Evolutionary conservation across 2,113 vertebrate genomes (phyloP).

Genomic region (Lepus americanus): DNA sequence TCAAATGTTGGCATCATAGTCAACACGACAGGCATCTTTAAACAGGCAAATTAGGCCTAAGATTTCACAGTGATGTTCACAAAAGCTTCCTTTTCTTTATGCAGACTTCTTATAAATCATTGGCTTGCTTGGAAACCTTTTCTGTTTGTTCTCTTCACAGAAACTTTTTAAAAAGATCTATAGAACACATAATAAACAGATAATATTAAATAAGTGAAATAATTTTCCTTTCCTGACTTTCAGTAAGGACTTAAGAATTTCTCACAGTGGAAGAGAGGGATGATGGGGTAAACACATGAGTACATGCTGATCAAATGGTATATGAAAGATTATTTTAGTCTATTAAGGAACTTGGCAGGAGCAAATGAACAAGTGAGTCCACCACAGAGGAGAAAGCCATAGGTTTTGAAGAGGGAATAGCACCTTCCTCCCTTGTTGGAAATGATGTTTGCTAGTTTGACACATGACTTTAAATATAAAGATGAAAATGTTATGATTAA

Average conservation of each 20-base stretch:
- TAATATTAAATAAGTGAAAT: conserved; percentile 39
- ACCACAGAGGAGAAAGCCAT: neutral
- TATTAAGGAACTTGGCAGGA: neutral
- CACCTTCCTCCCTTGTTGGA: neutral
- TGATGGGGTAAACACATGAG: too few species aligned
- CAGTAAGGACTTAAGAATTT: conserved; percentile 23
- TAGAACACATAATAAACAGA: neutral
- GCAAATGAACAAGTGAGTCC: neutral
- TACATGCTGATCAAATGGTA: neutral
- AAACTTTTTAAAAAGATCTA: conserved; percentile 13
- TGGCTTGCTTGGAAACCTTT: conserved; percentile 34
- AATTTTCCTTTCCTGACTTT: conserved; percentile 42
- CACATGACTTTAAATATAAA: neutral
- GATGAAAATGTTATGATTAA: neutral
- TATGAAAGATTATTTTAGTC: neutral
- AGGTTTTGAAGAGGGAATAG: neutral
- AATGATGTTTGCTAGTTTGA: neutral
- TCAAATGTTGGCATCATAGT: neutral
- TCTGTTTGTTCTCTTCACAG: conserved; percentile 44
- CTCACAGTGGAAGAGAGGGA: neutral
- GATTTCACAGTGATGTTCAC: neutral
- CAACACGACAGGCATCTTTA: neutral
- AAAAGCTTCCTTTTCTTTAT: neutral
- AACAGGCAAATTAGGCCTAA: conserved; percentile 7
- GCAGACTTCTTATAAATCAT: conserved; percentile 51